Base-by-base conservation (phyloP, 2,888 invertebrate genomes). In the Brachyopa scutellaris region DNA sequence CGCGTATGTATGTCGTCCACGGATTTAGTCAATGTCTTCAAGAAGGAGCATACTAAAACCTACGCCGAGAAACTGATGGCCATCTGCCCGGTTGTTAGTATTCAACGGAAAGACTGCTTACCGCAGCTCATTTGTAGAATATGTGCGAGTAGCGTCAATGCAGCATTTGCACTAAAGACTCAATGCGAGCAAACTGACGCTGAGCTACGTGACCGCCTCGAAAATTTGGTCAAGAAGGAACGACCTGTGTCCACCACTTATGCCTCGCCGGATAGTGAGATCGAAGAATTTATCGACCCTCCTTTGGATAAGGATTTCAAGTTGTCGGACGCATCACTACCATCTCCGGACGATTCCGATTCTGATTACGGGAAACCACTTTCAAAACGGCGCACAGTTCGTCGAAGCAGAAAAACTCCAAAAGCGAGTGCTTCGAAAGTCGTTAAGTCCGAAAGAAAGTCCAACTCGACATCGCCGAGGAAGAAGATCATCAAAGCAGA, bases 31-130 rank as follows among this genome's bases (percentile, higher is more conserved):
- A 88, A 88, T 59, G 87, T 90, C 6, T 91, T 90, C 51, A 87
- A 87, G 9, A 87, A 87, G 33, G 88, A 88, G n/a, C 86, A 86
- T n/a, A 83, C 86, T 7, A 86, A 86, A 45, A 86, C 88, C 2
- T 88, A 90, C 8, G 90, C 90, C 7, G 90, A 91, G 62, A 88
- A 90, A 85, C 84, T 91, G 70, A 88, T 91, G 88, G 85, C 86
- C 2, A 85, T 91, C 21, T 91, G 91, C 67, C 88, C 91, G n/a
- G 86, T 86, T 2, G 88, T 91, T 1, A 87, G 88, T 69, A 90
- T 91, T 53, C 86, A 87, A 8, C 86, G 85, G 23, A 89, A 89
- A 79, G 91, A 91, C 85, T 90, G 88, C 59, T 87, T 91, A 83
- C 91, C 91, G 1, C 90, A 90, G 70, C 89, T 87, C 51, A 89